phyloP scores from a whole-genome alignment of 2,113 vertebrate genomes.

The Notechis scutatus region DNA sequence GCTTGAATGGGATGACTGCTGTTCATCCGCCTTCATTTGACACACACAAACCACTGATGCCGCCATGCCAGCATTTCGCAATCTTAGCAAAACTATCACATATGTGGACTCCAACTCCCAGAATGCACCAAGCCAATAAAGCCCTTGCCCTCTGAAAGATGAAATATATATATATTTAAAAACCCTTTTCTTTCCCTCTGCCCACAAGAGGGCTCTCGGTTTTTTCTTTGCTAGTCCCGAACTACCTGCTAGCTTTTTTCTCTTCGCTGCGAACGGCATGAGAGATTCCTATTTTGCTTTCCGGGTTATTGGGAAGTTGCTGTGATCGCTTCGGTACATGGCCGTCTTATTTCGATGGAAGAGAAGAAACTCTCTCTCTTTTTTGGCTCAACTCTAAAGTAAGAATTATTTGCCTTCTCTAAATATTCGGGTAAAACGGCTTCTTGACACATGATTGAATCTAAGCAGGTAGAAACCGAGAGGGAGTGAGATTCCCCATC shows the following conservation, averaged over 20 bases:
- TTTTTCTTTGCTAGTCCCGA: not conserved
- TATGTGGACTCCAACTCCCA: not conserved
- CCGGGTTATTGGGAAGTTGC: not conserved
- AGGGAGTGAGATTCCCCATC: not conserved
- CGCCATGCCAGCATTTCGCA: not conserved
- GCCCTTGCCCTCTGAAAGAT: not conserved
- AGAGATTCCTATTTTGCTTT: not conserved
- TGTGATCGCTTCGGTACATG: not conserved
- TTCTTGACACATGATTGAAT: not conserved
- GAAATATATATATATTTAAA: not conserved
- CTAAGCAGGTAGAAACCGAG: not conserved
- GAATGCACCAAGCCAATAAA: not conserved
- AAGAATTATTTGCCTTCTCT: too few species aligned
- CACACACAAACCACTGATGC: not conserved
- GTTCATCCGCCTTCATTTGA: not conserved
- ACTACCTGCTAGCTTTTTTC: not conserved
- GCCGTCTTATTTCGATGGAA: not conserved
- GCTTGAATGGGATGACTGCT: not conserved
- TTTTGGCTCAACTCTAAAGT: not conserved
- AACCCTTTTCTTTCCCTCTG: not conserved
- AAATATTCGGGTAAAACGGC: too few species aligned
- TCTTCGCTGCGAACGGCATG: not conserved
- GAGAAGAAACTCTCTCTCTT: not conserved
- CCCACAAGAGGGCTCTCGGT: constrained; percentile 4
- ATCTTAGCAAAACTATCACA: not conserved